Conservation (phyloP, 1,140 invertebrate species). For the Mactra quadrangularis region DNA sequence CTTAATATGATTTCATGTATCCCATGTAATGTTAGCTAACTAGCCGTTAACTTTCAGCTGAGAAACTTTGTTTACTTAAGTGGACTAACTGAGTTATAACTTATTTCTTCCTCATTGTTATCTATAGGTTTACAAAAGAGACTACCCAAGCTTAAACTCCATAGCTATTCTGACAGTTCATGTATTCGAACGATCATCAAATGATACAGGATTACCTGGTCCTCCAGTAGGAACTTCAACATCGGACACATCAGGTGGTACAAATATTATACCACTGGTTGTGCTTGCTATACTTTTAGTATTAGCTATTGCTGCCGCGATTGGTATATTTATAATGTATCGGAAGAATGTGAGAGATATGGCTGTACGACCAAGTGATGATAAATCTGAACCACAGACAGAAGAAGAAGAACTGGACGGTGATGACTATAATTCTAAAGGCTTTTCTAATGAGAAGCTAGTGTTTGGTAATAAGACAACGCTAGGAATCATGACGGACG, state of each 20-base stretch:
- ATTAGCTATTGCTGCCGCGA: slow-evolving; percentile 9
- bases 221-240: background rate
- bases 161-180: slow-evolving; percentile 38
- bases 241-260: background rate
- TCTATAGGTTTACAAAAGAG: slow-evolving; percentile 29
- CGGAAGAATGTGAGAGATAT: slow-evolving; percentile 14
- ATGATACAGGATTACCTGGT: background rate
- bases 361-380: slow-evolving; percentile 34
- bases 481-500: slow-evolving; percentile 28
- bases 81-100: no score
- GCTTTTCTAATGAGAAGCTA: slow-evolving; percentile 18
- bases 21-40: no score
- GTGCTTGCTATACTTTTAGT: slow-evolving; percentile 22
- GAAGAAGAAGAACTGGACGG: slow-evolving; percentile 55
- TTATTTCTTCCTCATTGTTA: no score
- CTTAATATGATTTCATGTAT: no score
- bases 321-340: slow-evolving; percentile 26
- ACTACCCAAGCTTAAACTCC: background rate
- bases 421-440: slow-evolving; percentile 22
- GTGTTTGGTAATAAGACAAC: slow-evolving; percentile 44
- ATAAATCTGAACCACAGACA: slow-evolving; percentile 55
- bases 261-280: slow-evolving; percentile 34
- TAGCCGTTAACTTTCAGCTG: no score
- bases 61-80: no score
- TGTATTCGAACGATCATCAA: slow-evolving; percentile 13